Conservation (phyloP, 2,888 invertebrate genomes). For the Dynastes grantii region DNA sequence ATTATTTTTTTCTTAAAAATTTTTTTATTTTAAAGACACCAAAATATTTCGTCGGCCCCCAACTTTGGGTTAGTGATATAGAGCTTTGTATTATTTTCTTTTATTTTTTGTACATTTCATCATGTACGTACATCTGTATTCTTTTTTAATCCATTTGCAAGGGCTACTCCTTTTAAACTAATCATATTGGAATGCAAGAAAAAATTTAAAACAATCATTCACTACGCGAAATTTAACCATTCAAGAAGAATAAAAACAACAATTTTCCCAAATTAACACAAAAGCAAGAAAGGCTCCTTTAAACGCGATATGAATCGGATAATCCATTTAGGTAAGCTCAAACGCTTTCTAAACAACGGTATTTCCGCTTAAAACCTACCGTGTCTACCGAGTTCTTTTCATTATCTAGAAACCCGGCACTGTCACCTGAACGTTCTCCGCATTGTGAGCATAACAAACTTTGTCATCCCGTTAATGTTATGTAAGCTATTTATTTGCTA, state of each 20-base stretch:
- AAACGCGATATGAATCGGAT: constrained; percentile 50
- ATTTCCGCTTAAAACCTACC: constrained; percentile 51
- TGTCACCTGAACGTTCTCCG: constrained; percentile 47
- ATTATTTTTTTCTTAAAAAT: too few relatives aligned
- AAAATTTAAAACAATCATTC: background rate
- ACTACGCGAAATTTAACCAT: constrained; percentile 4
- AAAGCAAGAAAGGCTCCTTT: constrained; percentile 37
- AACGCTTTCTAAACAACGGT: constrained; percentile 50
- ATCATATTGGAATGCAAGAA: constrained; percentile 4
- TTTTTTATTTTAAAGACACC: too few relatives aligned
- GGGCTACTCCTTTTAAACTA: too few relatives aligned
- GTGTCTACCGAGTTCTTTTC: constrained; percentile 47
- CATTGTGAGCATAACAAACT: constrained; percentile 46
- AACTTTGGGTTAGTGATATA: too few relatives aligned
- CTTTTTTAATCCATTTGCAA: too few relatives aligned
- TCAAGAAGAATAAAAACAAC: constrained; percentile 29
- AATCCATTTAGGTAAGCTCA: constrained; percentile 52
- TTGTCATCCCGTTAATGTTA: constrained; percentile 43
- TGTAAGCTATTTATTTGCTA: constrained; percentile 48
- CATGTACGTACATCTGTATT: too few relatives aligned
- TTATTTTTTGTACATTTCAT: too few relatives aligned
- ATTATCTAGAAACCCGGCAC: constrained; percentile 48
- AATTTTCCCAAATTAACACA: constrained; percentile 36
- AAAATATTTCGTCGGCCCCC: too few relatives aligned
- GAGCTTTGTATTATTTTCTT: too few relatives aligned